Base-by-base conservation (phyloP, 2,888 invertebrate genomes). In the Epinotia nisella region DNA sequence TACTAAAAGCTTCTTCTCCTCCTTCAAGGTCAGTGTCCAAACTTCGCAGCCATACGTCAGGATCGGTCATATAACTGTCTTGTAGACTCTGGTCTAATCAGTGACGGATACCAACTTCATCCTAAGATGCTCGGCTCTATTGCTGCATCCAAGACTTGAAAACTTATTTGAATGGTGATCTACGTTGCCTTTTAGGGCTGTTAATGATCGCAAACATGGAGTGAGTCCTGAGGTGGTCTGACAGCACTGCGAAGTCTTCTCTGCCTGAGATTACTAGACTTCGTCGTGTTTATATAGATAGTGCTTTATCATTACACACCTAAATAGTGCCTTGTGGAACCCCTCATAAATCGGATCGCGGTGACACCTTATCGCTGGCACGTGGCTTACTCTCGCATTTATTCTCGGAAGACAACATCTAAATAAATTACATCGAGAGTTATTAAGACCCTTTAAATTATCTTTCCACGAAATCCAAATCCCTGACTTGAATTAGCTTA, bases 391-490 rank as follows among this genome's bases (percentile, higher is more conserved):
- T 17, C 35, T 35, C 56, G 53, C 41, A 41, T 55, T 39, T 13
- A 55, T 65, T 56, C 66, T 55, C n/a, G 41, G 66, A 66, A 66
- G 55, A 41, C n/a, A 41, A 41, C 39, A 56, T 56, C 66, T 66
- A 66, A 66, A 56, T 66, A 66, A 56, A 66, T 56, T 56, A 19
- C 21, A 56, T 55, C n/a, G 41, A 55, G 41, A 41, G 15, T 65
- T 35, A 55, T 21, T 55, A 65, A 19, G 19, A 9, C 21, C 21
- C 39, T 39, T 55, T 55, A 17, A 65, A 29, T 17, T 51, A 65
- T 65, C 41, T 66, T 66, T 56, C 66, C 66, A 41, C 39, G 66
- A 66, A 66, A 41, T 66, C 55, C 21, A 21, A 66, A 15, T 66
- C 29, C 53, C 35, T 53, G 53, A 55, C 65, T 53, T 19, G 65